These are phyloP conservation scores for Torymus aiolomorphi DNA, from an alignment of 2,888 invertebrate species.

Conservation along the genomic window DNA sequence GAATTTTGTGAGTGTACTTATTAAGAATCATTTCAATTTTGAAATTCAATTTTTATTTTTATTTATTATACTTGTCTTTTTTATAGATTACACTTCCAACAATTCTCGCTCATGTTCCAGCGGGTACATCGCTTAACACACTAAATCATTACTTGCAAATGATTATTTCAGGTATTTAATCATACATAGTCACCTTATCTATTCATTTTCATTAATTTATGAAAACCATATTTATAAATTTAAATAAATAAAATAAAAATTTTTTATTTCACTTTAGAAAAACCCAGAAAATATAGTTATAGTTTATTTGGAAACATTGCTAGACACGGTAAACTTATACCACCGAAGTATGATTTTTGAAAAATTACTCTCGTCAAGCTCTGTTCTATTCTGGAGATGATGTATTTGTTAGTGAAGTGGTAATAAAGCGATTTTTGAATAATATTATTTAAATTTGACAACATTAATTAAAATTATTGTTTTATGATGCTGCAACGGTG, in stretches of 20 bases:
- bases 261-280: background rate
- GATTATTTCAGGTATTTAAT: background rate
- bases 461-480: background rate
- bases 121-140: constrained; percentile 12
- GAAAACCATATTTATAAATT: background rate
- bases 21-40: no score
- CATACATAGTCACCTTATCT: no score
- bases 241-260: background rate
- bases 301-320: background rate
- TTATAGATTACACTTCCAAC: constrained; percentile 6
- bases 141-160: constrained; percentile 18
- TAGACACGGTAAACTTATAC: background rate
- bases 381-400: constrained; percentile 17
- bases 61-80: background rate
- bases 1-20: constrained; percentile 2
- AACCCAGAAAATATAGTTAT: constrained; percentile 1
- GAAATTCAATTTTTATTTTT: no score
- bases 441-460: background rate
- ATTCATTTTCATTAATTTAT: no score
- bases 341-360: constrained; percentile 22
- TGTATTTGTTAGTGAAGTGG: background rate
- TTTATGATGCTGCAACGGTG: constrained; percentile 8
- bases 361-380: constrained; percentile 26
- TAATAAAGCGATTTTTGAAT: background rate
- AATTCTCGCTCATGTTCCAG: constrained; percentile 3